A percentile compares a stretch with the other conserved stretches of the same genome.
Conservation (phyloP, 2,113 vertebrate species). For the Centropristis striata region DNA sequence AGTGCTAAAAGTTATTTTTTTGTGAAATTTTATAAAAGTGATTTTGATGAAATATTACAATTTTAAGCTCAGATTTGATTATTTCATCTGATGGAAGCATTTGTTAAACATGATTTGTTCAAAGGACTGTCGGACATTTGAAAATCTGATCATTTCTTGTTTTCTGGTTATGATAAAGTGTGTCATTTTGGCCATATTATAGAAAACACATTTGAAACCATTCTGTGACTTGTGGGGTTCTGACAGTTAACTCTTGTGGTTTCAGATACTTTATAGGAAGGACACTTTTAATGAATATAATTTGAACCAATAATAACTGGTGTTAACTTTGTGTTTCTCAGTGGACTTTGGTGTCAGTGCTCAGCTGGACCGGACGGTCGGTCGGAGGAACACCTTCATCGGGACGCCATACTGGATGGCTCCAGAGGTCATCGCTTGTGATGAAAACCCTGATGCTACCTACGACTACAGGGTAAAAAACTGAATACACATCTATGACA, state of each 20-base stretch:
- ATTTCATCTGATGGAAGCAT: too few relatives aligned
- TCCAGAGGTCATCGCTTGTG: constrained; percentile 98
- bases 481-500: not conserved
- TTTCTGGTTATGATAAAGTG: too few relatives aligned
- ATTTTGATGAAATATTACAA: too few relatives aligned
- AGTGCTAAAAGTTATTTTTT: too few relatives aligned
- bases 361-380: constrained; percentile 97
- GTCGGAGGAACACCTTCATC: constrained; percentile 97
- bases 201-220: too few relatives aligned
- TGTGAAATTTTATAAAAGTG: too few relatives aligned
- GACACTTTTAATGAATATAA: not conserved
- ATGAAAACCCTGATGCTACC: constrained; percentile 98
- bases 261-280: not conserved
- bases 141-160: too few relatives aligned
- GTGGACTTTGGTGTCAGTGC: constrained; percentile 99
- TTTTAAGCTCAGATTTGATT: too few relatives aligned
- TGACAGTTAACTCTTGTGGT: not conserved
- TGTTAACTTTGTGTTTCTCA: constrained; percentile 58
- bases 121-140: too few relatives aligned
- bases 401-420: constrained; percentile 99
- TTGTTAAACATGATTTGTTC: too few relatives aligned
- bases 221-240: too few relatives aligned
- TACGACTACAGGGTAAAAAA: constrained; percentile 96
- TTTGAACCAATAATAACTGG: not conserved
- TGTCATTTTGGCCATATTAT: too few relatives aligned